Evolutionary conservation across 2,888 invertebrate genomes (phyloP), one percentile per base, ranked within the genome.

Genomic region (Cheilosia variabilis): DNA sequence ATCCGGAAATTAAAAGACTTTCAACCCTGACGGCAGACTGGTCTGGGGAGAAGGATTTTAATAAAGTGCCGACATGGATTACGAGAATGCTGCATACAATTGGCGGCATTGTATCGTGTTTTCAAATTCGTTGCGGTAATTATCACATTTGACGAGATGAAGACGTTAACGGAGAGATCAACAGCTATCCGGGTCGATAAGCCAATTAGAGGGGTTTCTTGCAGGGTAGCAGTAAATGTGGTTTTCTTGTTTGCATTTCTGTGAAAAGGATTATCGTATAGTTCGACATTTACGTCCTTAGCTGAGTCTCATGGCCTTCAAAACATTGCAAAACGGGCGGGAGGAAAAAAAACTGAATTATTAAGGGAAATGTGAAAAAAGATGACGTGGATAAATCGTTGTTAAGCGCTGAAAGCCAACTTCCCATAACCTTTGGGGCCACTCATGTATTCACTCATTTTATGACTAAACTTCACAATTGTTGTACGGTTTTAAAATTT

Each of bases 1-100:
- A 66, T 80, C 80, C 80, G 79, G 80, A 84, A 84, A 75, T 65
- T 71, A 60, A 80, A 84, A 66, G 75, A 43, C 52, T 68, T 68
- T 79, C 68, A 83, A 52, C 69, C 60, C 41, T 57, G 47, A 57
- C 52, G 22, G n/a, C 53, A 60, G 41, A 50, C 34, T 47, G 65
- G 15, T 24, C 27, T 19, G 55, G 22, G 27, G n/a, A 47, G 47
- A 62, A 15, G 52, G 53, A 60, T 34, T 47, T 65, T 68, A 69
- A 27, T 55, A 41, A 43, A 41, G 45, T 34, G 55, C n/a, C 53
- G 24, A 17, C 53, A 24, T 55, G 47, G 37, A 47, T 65, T 45
- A 34, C 55, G 41, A 13, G 13, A 37, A 37, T 37, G 4, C 37
- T 37, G 13, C 13, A 37, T 13, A 43, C 62, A 75, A 68, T 68